phyloP scores from a whole-genome alignment of 2,113 vertebrate genomes.

The Cephalopterus ornatus region DNA sequence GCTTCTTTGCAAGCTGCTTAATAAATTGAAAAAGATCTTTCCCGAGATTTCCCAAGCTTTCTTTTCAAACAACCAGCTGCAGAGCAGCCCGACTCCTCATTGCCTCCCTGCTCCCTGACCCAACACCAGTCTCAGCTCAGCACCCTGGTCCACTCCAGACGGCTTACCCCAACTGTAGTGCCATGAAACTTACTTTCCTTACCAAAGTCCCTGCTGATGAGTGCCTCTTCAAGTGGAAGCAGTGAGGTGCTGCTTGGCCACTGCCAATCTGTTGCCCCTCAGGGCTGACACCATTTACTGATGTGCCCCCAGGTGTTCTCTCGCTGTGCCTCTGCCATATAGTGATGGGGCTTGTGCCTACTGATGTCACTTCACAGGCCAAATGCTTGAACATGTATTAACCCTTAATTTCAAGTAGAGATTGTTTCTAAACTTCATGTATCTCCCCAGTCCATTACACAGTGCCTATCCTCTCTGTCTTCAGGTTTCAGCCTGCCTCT shows the following conservation, averaged over 20 bases:
- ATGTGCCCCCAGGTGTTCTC: background rate
- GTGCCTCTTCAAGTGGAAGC: background rate
- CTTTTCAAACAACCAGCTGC: accelerated
- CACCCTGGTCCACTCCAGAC: background rate
- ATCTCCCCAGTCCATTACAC: background rate
- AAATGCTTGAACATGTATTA: background rate
- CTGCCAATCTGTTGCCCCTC: background rate
- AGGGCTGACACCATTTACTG: background rate
- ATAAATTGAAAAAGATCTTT: background rate
- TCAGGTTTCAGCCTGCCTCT: background rate
- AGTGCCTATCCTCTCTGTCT: background rate
- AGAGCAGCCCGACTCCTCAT: accelerated
- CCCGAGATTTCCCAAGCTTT: background rate
- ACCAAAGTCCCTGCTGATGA: background rate
- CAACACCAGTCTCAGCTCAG: background rate
- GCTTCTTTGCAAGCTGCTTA: background rate
- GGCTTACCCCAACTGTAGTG: background rate
- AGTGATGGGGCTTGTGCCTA: background rate
- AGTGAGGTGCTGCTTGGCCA: background rate
- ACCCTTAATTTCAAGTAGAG: background rate
- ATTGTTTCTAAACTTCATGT: background rate
- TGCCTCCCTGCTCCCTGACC: background rate
- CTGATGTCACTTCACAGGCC: background rate
- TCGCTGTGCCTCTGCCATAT: background rate
- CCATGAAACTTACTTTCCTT: background rate